Conservation (phyloP, 53 echinoderm and acorn worm genomes). For the Echinarachnius parma region DNA sequence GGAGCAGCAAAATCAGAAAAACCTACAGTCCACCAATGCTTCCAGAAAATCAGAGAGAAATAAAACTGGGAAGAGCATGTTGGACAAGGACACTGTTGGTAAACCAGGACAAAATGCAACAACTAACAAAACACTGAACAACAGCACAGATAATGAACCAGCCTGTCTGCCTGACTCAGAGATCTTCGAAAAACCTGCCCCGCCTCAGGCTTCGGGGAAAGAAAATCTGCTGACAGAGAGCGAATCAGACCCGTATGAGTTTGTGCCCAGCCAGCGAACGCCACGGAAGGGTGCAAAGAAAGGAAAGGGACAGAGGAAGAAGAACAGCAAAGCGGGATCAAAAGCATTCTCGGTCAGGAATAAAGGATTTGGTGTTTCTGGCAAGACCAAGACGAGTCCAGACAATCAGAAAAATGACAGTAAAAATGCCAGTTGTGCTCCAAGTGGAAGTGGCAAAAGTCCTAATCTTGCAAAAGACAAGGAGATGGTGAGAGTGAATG, state of each 20-base stretch:
- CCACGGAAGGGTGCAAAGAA: conserved; percentile 71
- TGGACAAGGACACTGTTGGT: background rate
- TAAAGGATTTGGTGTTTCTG: no score
- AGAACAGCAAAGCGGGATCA: conserved; percentile 18
- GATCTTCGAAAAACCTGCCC: conserved; percentile 23
- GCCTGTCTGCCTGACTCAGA: conserved; percentile 24
- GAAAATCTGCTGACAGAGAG: background rate
- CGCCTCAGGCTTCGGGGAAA: background rate
- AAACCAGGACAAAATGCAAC: background rate
- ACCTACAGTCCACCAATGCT: conserved; percentile 6
- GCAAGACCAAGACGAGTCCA: no score
- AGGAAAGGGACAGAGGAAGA: conserved; percentile 48
- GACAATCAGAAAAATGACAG: no score
- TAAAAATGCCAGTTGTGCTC: no score
- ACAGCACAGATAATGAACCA: background rate
- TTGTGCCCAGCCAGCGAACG: conserved; percentile 86
- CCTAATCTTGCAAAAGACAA: no score
- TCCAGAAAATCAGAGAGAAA: background rate
- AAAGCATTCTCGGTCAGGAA: conserved; percentile 21
- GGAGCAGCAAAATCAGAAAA: conserved; percentile 1
- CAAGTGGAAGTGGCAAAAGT: no score
- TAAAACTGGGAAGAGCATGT: background rate
- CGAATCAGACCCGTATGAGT: conserved; percentile 80
- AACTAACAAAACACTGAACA: background rate
- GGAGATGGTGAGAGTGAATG: no score